phyloP scores from a whole-genome alignment of 1,140 invertebrate genomes.

The Xylocopa sonorina region DNA sequence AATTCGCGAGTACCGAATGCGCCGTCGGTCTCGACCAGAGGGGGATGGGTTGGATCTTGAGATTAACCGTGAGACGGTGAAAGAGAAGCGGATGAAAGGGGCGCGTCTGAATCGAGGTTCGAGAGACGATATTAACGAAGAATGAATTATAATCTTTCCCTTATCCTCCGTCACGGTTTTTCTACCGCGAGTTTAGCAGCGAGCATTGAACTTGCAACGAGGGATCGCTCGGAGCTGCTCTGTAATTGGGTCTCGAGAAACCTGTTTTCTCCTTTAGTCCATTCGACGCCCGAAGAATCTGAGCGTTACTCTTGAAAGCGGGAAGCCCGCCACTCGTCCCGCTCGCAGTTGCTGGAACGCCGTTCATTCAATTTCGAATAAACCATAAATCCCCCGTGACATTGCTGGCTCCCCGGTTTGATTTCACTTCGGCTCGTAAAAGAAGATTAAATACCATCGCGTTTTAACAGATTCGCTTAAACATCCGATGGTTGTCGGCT shows the following conservation, averaged over 20 bases:
- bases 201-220: conserved; percentile 47
- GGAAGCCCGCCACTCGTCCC: background rate
- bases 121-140: background rate
- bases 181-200: conserved; percentile 25
- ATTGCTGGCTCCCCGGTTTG: background rate
- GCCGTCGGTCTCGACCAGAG: too few relatives aligned
- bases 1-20: too few relatives aligned
- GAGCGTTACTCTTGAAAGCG: conserved; percentile 17
- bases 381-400: background rate
- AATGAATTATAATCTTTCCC: background rate
- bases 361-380: background rate
- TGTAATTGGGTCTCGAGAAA: conserved; percentile 36
- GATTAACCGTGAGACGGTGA: background rate
- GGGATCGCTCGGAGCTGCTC: conserved; percentile 16
- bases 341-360: background rate
- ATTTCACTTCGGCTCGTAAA: background rate
- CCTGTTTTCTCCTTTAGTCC: conserved; percentile 36
- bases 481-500: too few relatives aligned
- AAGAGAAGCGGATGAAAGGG: background rate
- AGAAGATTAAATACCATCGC: background rate
- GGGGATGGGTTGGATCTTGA: background rate
- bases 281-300: conserved; percentile 31
- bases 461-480: background rate
- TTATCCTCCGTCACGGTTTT: background rate
- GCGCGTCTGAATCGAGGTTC: background rate